Percentiles rank a stretch among this genome's conserved stretches.
These are phyloP conservation scores for Craterocephalus amniculus DNA, from an alignment of 2,797 vertebrate genomes.

Conservation along the genomic window DNA sequence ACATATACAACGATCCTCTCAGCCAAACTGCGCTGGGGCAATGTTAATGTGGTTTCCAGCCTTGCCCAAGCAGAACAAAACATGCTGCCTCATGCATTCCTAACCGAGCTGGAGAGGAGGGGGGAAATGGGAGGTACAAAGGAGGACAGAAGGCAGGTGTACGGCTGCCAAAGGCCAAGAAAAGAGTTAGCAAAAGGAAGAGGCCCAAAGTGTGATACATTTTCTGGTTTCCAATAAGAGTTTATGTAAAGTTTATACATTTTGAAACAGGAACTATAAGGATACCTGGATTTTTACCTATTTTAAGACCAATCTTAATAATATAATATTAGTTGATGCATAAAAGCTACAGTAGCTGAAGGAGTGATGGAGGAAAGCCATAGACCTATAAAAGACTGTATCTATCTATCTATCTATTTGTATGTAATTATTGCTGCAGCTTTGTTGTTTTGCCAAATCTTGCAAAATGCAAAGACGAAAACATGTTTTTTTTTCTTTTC, in stretches of 20 bases:
- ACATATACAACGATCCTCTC: conserved; percentile 20
- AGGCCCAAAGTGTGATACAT: not conserved
- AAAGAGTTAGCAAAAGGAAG: conserved; percentile 51
- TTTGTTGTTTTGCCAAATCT: not conserved
- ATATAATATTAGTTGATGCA: not conserved
- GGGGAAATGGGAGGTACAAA: conserved; percentile 5
- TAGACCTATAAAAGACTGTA: not conserved
- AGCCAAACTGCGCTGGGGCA: conserved; percentile 54
- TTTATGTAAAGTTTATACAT: conserved; percentile 18
- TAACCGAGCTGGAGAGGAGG: conserved; percentile 30
- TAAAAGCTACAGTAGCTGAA: not conserved
- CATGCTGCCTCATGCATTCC: conserved; percentile 78
- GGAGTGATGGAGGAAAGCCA: not conserved
- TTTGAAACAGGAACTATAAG: conserved; percentile 17
- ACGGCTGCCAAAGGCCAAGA: conserved; percentile 47
- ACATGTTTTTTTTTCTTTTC: not conserved
- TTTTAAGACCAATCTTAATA: not conserved
- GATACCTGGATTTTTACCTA: not conserved
- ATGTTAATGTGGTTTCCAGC: conserved; percentile 66
- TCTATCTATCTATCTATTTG: too few relatives aligned
- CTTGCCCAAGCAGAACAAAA: conserved; percentile 59
- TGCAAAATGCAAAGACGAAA: too few relatives aligned
- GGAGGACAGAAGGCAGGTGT: conserved; percentile 63
- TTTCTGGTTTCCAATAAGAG: conserved; percentile 11
- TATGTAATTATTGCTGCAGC: too few relatives aligned